Base-by-base conservation (phyloP, 2,888 invertebrate genomes). In the Chrysodeixis includens region DNA sequence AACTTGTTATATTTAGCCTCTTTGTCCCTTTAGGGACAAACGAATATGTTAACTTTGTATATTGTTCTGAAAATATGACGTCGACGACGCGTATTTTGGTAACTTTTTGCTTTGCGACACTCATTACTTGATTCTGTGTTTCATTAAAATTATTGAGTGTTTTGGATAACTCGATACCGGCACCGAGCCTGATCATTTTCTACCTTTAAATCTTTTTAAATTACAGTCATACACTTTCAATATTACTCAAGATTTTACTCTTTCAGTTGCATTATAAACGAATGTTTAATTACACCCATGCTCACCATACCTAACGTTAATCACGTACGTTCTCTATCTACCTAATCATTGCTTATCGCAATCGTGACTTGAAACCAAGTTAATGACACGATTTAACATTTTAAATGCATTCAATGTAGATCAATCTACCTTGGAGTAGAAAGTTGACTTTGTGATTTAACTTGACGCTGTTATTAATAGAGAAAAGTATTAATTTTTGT, bases 1-100 rank as follows among this genome's bases (percentile, higher is more conserved):
- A 26, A 22, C 16, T 2, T 12, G 22, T 10, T 69, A 57, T 60
- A 30, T 59, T 60, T 20, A 54, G 30, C 2, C 10, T n/a, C n/a
- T 55, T 44, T 40, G 12, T 1, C 5, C 18, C 30, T 46, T 14
- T 54, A n/a, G 1, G 40, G 12, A 30, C 51, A n/a, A 12, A 57
- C 5, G 14, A 49, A 14, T 10, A n/a, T n/a, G 6, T 5, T 40
- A 40, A 40, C 40, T 40, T 5, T 46, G 32, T 51, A 32, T 26
- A 5, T 52, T 52, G 22, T 26, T 26, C 49, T 18, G 20, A 44
- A 44, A 44, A 44, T 44, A 44, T 44, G n/a, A 1, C 20, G n/a
- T 5, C 18, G 46, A 46, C 18, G 16, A 9, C 4, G 9, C n/a
- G 46, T 46, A 8, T 9, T 18, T 18, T 2, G 1, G 35, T 35